These are phyloP conservation scores for Solea senegalensis DNA, from an alignment of 2,113 vertebrate species.

Conservation along the genomic window DNA sequence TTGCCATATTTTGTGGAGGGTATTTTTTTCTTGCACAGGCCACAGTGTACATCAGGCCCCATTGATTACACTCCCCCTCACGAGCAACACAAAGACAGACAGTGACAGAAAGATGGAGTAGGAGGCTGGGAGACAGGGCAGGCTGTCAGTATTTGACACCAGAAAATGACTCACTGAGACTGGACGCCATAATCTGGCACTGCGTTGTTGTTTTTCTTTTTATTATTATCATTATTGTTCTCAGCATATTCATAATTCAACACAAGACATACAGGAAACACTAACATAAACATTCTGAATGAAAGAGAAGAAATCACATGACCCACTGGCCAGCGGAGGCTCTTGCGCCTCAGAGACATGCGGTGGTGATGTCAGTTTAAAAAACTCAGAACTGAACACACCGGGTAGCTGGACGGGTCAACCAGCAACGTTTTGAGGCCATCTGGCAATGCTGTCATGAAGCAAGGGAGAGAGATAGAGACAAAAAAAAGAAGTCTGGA, in stretches of 20 bases:
- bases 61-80: constrained; percentile 35
- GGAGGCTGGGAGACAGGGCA: constrained; percentile 29
- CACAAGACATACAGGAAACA: constrained; percentile 81
- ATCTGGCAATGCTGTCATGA: constrained; percentile 5
- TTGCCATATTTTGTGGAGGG: constrained; percentile 32
- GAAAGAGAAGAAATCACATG: constrained; percentile 74
- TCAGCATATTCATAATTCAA: constrained; percentile 80
- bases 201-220: constrained; percentile 24
- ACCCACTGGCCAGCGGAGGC: constrained; percentile 55
- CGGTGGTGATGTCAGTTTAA: constrained; percentile 59
- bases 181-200: constrained; percentile 19
- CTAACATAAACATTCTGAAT: constrained; percentile 78
- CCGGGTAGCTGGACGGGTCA: constrained; percentile 21
- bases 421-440: constrained; percentile 48
- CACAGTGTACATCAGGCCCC: constrained; percentile 2
- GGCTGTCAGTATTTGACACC: constrained; percentile 26
- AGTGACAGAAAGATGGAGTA: constrained; percentile 19
- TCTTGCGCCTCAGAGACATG: constrained; percentile 68
- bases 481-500: not conserved
- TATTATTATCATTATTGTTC: constrained; percentile 60
- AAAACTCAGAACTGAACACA: constrained; percentile 59
- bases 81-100: constrained; percentile 38
- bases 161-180: constrained; percentile 38
- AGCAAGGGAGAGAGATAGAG: not conserved
- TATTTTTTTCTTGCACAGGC: constrained; percentile 29